phyloP scores from a whole-genome alignment of 2,113 vertebrate species.

The Clinocottus analis region DNA sequence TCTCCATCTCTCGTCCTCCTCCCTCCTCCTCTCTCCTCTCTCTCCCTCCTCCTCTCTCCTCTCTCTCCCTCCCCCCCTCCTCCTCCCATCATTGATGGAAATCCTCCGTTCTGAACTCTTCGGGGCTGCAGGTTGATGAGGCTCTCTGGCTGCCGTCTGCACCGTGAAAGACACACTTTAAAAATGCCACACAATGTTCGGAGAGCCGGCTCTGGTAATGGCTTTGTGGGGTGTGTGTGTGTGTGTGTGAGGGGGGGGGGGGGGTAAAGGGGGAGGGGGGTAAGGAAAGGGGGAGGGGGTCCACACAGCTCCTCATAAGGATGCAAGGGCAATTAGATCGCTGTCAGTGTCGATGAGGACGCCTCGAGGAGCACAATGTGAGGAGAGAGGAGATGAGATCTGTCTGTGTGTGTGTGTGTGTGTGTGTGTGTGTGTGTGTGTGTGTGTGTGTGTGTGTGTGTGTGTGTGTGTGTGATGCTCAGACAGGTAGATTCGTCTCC shows the following conservation, averaged over 20 bases:
- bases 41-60: neutral
- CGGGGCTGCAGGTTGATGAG: slow-evolving; percentile 64
- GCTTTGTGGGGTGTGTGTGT: slow-evolving; percentile 13
- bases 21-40: slow-evolving; percentile 2
- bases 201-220: slow-evolving; percentile 57
- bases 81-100: slow-evolving; percentile 54
- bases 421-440: slow-evolving; percentile 1
- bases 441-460: neutral
- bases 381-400: slow-evolving; percentile 67
- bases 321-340: slow-evolving; percentile 71
- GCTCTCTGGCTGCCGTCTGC: slow-evolving; percentile 41
- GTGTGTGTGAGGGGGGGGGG: too few species aligned
- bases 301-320: slow-evolving; percentile 70
- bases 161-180: slow-evolving; percentile 51
- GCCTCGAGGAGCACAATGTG: slow-evolving; percentile 59
- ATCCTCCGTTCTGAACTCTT: slow-evolving; percentile 41
- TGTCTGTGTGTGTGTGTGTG: slow-evolving; percentile 32
- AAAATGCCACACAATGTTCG: slow-evolving; percentile 49
- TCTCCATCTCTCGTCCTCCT: neutral
- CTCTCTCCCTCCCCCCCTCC: neutral
- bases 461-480: slow-evolving; percentile 4
- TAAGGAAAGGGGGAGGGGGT: too few species aligned
- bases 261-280: too few species aligned
- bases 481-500: slow-evolving; percentile 59
- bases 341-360: slow-evolving; percentile 69